Base-by-base conservation (phyloP, 2,113 vertebrate genomes). In the Stigmatopora argus region DNA sequence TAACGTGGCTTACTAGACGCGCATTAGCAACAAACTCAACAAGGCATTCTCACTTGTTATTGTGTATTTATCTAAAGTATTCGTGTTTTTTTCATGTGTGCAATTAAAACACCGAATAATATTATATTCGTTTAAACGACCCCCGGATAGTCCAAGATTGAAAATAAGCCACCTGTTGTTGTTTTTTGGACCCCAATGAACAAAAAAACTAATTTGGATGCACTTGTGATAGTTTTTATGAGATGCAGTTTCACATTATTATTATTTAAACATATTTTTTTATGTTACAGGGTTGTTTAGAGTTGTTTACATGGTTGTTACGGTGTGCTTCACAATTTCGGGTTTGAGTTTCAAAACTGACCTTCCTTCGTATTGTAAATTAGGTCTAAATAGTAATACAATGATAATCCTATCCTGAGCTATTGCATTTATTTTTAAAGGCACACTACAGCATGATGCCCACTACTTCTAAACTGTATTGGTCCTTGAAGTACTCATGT, bases 1-100 rank as follows among this genome's bases (percentile, higher is more conserved):
- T 72, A 75, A 73, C 13, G 13, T 38, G 2, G 48, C 63, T 64
- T 38, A 21, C 11, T 15, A 15, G 11, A n/a, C 18, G 51, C 34
- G 12, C 41, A 9, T 46, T 15, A 45, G 59, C 59, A 15, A 18
- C 62, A 7, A 19, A 14, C 48, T 49, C 2, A 26, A 48, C 7
- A 1, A 63, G 19, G 17, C 15, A 7, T 11, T 49, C 10, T 23
- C 12, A 56, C 21, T 31, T 11, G 13, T 23, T 47, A 7, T 13
- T 61, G 19, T 4, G 31, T 19, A 8, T 41, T 60, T 60, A 13
- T 5, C 4, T 38, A 1, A 31, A 18, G 13, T 46, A 14, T 3
- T 11, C 45, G 51, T 19, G 1, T 48, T 11, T 34, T 57, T 11
- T 31, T 21, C 7, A 3, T 21, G 10, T 53, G n/a, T 26, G 7